Conservation (phyloP, 2,113 vertebrate genomes). For the Steatornis caripensis region DNA sequence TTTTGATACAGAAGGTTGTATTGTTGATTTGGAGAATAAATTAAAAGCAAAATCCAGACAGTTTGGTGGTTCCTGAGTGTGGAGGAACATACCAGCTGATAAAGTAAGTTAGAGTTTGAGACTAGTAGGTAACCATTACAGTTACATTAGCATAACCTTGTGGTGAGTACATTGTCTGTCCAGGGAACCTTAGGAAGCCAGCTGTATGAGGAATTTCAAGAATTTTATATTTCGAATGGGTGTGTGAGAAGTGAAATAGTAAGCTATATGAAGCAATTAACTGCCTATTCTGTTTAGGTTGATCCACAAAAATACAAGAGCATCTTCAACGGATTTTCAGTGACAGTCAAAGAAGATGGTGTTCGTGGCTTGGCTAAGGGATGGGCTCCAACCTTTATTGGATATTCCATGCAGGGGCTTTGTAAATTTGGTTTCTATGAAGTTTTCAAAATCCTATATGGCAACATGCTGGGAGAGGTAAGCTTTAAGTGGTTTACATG, state of each 20-base stretch:
- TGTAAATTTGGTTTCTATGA: constrained; percentile 99
- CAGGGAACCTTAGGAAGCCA: background rate
- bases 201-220: background rate
- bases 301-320: constrained; percentile 92
- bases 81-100: background rate
- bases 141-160: background rate
- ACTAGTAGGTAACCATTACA: background rate
- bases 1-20: fast-evolving
- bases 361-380: constrained; percentile 92
- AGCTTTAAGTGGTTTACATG: background rate
- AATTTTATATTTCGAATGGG: background rate
- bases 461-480: constrained; percentile 93
- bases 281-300: constrained; percentile 75
- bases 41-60: background rate
- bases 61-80: background rate
- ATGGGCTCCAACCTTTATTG: constrained; percentile 97
- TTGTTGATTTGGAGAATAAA: background rate
- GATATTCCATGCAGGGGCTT: constrained; percentile 97
- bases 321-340: constrained; percentile 91
- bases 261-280: background rate
- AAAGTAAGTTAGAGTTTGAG: background rate
- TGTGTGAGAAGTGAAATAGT: background rate
- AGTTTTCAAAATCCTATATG: constrained; percentile 94
- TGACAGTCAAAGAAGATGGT: constrained; percentile 93
- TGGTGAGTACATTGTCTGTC: fast-evolving